A percentile compares a stretch with the other conserved stretches of the same genome.
phyloP scores from a whole-genome alignment of 1,140 invertebrate species.

The Calephelis virginiensis region DNA sequence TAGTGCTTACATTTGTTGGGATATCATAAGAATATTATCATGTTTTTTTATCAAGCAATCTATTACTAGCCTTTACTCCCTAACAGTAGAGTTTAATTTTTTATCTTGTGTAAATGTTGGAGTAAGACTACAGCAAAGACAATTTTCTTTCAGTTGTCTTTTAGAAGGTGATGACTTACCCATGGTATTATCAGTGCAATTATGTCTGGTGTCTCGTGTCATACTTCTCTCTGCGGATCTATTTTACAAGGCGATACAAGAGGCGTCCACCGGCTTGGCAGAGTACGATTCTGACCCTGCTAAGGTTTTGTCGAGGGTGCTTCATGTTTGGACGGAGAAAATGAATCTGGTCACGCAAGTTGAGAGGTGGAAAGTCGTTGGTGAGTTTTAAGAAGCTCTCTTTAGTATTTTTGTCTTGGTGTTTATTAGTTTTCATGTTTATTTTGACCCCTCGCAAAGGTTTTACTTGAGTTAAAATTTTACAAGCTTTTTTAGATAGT shows the following conservation, averaged over 20 bases:
- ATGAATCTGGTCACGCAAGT: conserved; percentile 88
- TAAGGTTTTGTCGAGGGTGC: conserved; percentile 83
- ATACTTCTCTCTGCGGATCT: conserved; percentile 86
- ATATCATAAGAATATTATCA: no score
- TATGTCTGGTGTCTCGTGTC: conserved; percentile 88
- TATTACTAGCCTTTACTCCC: no score
- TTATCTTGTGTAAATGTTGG: no score
- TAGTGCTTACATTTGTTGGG: no score
- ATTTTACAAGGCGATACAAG: conserved; percentile 83
- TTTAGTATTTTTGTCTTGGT: conserved; percentile 8
- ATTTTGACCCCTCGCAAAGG: no score
- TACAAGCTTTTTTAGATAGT: no score
- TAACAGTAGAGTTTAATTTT: no score
- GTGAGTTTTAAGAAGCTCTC: conserved; percentile 42
- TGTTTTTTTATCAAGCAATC: no score
- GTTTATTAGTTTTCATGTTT: conserved; percentile 32
- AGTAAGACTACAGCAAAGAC: no score
- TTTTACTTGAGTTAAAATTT: no score
- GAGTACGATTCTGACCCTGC: conserved; percentile 73
- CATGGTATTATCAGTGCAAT: conserved; percentile 86
- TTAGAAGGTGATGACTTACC: conserved; percentile 84
- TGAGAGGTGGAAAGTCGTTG: conserved; percentile 89
- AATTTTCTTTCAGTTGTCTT: conserved; percentile 76
- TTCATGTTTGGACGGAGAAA: conserved; percentile 89
- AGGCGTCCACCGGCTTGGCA: conserved; percentile 75